Evolutionary conservation across 2,888 invertebrate genomes (phyloP).

Genomic region (Mythimna vitellina): DNA sequence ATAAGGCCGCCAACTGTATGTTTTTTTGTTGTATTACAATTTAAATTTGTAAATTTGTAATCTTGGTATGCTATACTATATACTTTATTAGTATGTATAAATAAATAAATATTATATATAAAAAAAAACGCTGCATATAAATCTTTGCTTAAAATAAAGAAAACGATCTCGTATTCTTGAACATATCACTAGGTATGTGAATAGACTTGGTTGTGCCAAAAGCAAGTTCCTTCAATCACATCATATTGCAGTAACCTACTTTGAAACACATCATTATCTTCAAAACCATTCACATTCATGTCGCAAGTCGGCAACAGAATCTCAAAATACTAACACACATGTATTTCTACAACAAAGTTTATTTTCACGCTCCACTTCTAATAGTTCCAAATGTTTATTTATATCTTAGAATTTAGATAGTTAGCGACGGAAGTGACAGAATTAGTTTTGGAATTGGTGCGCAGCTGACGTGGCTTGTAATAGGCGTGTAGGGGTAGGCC

Average conservation of each 20-base stretch:
- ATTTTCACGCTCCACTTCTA: conserved; percentile 43
- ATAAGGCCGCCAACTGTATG: too few relatives aligned
- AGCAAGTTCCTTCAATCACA: background rate
- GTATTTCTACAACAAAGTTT: conserved; percentile 35
- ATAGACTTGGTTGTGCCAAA: background rate
- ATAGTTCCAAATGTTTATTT: conserved; percentile 61
- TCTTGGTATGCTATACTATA: too few relatives aligned
- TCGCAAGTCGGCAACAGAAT: conserved; percentile 17
- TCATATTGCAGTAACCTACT: background rate
- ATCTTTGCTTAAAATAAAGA: too few relatives aligned
- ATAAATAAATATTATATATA: too few relatives aligned
- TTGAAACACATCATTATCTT: conserved; percentile 15
- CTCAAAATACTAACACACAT: conserved; percentile 25
- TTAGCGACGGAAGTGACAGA: conserved; percentile 61
- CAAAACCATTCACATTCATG: conserved; percentile 38
- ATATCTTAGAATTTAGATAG: conserved; percentile 58
- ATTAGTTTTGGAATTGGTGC: conserved; percentile 56
- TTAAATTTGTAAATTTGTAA: too few relatives aligned
- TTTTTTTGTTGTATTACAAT: too few relatives aligned
- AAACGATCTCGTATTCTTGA: too few relatives aligned
- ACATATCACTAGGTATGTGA: background rate
- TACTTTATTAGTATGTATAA: too few relatives aligned
- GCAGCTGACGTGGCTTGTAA: conserved; percentile 57
- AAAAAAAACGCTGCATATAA: too few relatives aligned
- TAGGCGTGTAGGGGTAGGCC: conserved; percentile 56